Conservation (phyloP, 2,113 vertebrate genomes). For the Miniopterus natalensis region DNA sequence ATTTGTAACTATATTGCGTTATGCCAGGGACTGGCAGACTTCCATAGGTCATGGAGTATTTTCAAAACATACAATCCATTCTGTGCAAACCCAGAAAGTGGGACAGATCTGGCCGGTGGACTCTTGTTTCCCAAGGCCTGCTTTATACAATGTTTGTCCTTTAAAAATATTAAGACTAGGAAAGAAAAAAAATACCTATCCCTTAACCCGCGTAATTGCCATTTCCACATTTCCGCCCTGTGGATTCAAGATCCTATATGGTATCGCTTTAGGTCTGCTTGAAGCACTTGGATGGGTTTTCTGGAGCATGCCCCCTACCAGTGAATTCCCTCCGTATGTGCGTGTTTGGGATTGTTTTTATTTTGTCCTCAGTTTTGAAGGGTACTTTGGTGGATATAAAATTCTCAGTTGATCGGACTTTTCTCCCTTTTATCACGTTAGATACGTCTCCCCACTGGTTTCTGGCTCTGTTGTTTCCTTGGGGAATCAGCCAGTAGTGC, state of each 20-base stretch:
- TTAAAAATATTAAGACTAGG: neutral
- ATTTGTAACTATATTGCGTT: neutral
- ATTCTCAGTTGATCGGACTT: neutral
- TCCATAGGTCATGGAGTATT: neutral
- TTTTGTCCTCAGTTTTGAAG: neutral
- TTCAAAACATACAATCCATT: neutral
- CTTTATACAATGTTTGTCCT: neutral
- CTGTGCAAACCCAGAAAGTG: too few relatives aligned
- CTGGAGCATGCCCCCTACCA: neutral
- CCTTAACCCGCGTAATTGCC: neutral
- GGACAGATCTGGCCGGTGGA: neutral
- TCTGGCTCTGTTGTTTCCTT: neutral
- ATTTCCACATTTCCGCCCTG: neutral
- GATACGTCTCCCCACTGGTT: neutral
- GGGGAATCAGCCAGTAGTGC: neutral
- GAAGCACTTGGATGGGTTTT: neutral
- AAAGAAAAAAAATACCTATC: neutral
- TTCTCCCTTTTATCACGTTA: neutral
- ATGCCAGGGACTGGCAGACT: neutral
- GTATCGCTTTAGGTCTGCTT: neutral
- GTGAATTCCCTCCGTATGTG: neutral
- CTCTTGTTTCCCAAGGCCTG: neutral
- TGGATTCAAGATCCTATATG: neutral
- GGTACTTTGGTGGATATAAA: neutral
- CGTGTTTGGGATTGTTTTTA: neutral